Conservation (phyloP, 2,113 vertebrate genomes). For the Acrocephalus kingi region DNA sequence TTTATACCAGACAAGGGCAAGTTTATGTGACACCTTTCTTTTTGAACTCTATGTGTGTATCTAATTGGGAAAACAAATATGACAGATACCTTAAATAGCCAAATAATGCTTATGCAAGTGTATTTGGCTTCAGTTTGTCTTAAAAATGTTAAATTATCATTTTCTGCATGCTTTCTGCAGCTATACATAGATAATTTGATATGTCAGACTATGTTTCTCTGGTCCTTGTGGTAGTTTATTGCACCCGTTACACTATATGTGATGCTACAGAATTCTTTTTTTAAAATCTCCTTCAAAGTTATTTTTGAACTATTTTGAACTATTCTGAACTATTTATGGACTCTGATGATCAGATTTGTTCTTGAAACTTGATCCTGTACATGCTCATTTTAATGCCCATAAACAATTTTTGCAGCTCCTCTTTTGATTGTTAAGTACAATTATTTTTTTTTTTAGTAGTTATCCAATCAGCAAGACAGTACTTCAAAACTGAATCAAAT, state of each 20-base stretch:
- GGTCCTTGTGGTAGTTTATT: background rate
- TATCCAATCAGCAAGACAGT: background rate
- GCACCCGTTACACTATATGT: fast-evolving
- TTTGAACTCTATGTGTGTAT: background rate
- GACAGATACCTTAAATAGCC: background rate
- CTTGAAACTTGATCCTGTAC: background rate
- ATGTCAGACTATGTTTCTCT: background rate
- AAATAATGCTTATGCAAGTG: background rate
- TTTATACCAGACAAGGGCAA: background rate
- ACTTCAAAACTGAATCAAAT: background rate
- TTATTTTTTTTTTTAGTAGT: background rate
- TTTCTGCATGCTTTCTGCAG: background rate
- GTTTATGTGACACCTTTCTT: background rate
- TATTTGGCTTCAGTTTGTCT: background rate
- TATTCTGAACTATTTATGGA: too few species aligned
- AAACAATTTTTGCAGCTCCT: background rate
- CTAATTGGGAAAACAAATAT: background rate
- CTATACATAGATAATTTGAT: background rate
- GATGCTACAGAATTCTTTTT: background rate
- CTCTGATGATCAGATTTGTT: background rate
- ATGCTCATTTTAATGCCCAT: background rate
- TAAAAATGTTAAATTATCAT: background rate
- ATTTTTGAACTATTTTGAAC: background rate
- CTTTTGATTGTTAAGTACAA: background rate
- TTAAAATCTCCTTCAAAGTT: background rate